phyloP scores from a whole-genome alignment of 2,888 invertebrate species.

The Drosophila eohydei region DNA sequence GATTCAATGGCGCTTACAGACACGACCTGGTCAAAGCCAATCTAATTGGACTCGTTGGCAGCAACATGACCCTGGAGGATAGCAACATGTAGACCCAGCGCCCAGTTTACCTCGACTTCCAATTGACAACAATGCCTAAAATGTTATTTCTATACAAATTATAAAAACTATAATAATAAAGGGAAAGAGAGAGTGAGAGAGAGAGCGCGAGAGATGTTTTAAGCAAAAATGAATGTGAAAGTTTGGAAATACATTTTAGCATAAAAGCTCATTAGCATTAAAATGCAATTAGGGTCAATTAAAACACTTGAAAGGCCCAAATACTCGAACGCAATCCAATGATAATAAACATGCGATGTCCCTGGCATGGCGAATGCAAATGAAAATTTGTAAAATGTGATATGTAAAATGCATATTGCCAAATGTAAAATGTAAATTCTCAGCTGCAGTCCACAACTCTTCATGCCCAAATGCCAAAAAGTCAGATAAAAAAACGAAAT shows the following conservation, averaged over 20 bases:
- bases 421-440: slow-evolving; percentile 1
- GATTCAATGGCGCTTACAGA: background rate
- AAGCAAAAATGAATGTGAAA: background rate
- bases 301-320: slow-evolving; percentile 44
- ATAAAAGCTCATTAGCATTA: slow-evolving; percentile 52
- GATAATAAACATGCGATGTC: slow-evolving; percentile 62
- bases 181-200: background rate
- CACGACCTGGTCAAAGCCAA: slow-evolving; percentile 20
- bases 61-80: slow-evolving; percentile 21
- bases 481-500: background rate
- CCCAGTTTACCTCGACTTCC: background rate
- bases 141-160: background rate
- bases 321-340: slow-evolving; percentile 37
- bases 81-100: background rate
- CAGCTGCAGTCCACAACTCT: background rate
- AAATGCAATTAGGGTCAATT: slow-evolving; percentile 64
- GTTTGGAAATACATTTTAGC: slow-evolving; percentile 1
- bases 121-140: background rate
- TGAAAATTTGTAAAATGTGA: slow-evolving; percentile 12
- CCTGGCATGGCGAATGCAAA: slow-evolving; percentile 31
- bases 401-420: slow-evolving; percentile 26
- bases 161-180: slow-evolving; percentile 1
- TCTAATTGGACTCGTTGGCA: slow-evolving; percentile 25
- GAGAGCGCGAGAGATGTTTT: background rate
- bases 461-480: background rate